phyloP scores from a whole-genome alignment of 23 tunicate species.

The Ascidia mentula region DNA sequence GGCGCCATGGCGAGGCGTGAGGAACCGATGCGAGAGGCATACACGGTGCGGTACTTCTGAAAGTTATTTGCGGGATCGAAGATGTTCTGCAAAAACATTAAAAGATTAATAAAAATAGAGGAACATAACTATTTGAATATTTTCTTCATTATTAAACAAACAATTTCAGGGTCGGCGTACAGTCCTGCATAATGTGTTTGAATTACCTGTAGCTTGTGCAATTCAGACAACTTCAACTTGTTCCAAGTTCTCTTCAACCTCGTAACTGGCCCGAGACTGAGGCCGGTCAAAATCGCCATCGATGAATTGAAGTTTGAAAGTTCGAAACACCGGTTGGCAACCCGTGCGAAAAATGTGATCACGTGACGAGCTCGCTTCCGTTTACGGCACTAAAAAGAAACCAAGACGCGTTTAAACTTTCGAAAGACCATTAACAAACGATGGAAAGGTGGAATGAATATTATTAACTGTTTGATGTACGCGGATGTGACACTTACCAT shows the following conservation, averaged over 20 bases:
- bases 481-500: conserved; percentile 38
- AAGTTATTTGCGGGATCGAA: conserved; percentile 93
- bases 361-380: conserved; percentile 83
- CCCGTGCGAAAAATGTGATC: conserved; percentile 81
- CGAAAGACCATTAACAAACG: background rate
- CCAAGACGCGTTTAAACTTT: background rate
- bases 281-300: conserved; percentile 90
- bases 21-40: conserved; percentile 27
- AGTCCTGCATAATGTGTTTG: no score
- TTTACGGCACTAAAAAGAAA: conserved; percentile 67
- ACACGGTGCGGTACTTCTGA: conserved; percentile 64
- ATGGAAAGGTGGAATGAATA: background rate
- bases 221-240: conserved; percentile 60
- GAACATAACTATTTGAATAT: no score
- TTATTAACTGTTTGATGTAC: background rate
- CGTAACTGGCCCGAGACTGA: conserved; percentile 84
- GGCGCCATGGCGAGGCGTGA: conserved; percentile 33
- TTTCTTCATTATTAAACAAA: no score
- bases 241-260: conserved; percentile 84
- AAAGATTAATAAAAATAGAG: no score
- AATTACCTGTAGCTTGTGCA: conserved; percentile 68
- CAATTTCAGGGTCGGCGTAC: no score
- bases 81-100: conserved; percentile 44
- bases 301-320: conserved; percentile 92
- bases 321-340: conserved; percentile 75